These are phyloP conservation scores for Drosophila formosana DNA, from an alignment of 2,888 invertebrate species.

Conservation along the genomic window DNA sequence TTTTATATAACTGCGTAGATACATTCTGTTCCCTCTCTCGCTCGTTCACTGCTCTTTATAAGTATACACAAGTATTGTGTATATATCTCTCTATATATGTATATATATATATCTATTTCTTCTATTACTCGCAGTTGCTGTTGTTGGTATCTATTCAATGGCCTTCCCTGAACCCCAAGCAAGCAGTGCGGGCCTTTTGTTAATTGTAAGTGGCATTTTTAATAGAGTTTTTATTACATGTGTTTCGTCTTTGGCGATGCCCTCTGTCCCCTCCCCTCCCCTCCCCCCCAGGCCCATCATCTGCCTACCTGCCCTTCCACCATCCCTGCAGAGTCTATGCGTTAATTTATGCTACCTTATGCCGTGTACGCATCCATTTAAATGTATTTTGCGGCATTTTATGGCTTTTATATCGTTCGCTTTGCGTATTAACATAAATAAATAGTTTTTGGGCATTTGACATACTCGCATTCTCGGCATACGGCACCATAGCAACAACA, in stretches of 20 bases:
- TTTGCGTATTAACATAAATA: slow-evolving; percentile 53
- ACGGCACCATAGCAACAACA: slow-evolving; percentile 13
- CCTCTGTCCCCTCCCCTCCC: not conserved
- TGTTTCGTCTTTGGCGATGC: slow-evolving; percentile 45
- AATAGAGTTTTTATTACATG: slow-evolving; percentile 64
- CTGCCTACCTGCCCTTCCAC: not conserved
- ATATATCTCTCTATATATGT: slow-evolving; percentile 22
- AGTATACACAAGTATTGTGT: slow-evolving; percentile 3
- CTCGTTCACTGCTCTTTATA: slow-evolving; percentile 1
- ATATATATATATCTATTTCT: slow-evolving; percentile 32
- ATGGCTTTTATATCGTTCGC: slow-evolving; percentile 62
- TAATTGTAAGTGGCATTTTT: slow-evolving; percentile 75
- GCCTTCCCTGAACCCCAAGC: slow-evolving; percentile 49
- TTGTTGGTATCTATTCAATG: slow-evolving; percentile 43
- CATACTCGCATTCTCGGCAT: slow-evolving; percentile 23
- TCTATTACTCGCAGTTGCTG: slow-evolving; percentile 18
- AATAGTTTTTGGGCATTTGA: slow-evolving; percentile 43
- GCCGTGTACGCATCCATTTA: slow-evolving; percentile 54
- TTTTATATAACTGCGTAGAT: slow-evolving; percentile 71
- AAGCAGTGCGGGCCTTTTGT: slow-evolving; percentile 63
- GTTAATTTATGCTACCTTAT: slow-evolving; percentile 67
- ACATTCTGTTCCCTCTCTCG: slow-evolving; percentile 41
- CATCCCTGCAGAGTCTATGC: slow-evolving; percentile 3
- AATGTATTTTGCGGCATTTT: slow-evolving; percentile 60
- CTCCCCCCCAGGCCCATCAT: not conserved